Evolutionary conservation across 2,113 vertebrate species (phyloP), one percentile per base, ranked within the genome.

Genomic region (Oxygymnocypris stewartii): DNA sequence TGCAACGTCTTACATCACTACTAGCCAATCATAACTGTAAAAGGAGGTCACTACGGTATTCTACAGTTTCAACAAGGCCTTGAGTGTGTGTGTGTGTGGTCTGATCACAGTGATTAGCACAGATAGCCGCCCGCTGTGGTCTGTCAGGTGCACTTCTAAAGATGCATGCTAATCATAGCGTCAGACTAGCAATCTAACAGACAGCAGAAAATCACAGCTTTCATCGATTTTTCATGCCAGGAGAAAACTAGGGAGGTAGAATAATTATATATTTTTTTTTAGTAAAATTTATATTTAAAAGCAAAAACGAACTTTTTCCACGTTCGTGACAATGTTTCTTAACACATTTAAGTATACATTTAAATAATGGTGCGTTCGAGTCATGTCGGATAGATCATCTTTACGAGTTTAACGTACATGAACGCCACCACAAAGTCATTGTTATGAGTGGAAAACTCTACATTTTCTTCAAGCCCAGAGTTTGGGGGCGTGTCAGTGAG

Each of bases 1-100:
- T 90, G 90, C 87, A 94, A 93, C 82, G 37, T 77, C 69, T 93
- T 91, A 90, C 91, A 76, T 94, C 92, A 93, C 88, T 40, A 51
- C 28, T 78, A 78, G 89, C 92, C 89, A 88, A 90, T 91, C 86
- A 86, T 81, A 79, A 74, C 54, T 71, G 87, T 88, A 35, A 76
- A 51, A 85, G 71, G 79, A 79, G 84, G 88, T 85, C 90, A 88
- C 91, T 88, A 75, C 51, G 85, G 85, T 88, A 87, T 89, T 91
- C 86, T 89, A 85, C 78, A 42, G 88, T 91, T 90, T 88, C 90
- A 88, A 63, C 0, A 0, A 59, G 37, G 77, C 79, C 84, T 47
- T 85, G 20, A 42, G 42, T 13, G 74, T 65, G 86, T 73, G 18
- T 65, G 35, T 35, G 16, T 18, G 74, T n/a, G 75, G 23, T 4